Conservation (phyloP, 1,140 invertebrate genomes). For the Microplitis demolitor region DNA sequence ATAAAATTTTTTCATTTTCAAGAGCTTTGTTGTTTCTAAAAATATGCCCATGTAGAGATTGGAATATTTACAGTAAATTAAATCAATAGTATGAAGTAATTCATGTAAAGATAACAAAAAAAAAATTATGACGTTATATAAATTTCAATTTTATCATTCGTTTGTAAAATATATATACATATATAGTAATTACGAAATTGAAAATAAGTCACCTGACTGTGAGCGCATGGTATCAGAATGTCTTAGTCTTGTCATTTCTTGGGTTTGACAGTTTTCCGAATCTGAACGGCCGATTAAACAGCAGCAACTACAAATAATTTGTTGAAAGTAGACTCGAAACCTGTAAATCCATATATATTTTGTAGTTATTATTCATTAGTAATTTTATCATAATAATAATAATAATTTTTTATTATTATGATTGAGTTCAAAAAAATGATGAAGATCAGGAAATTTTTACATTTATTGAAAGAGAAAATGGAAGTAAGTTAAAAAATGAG, state of each 20-base stretch:
- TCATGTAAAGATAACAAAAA: too few species aligned
- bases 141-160: too few species aligned
- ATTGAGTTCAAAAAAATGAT: neutral
- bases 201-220: constrained; percentile 31
- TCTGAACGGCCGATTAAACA: constrained; percentile 32
- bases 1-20: too few species aligned
- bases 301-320: constrained; percentile 61
- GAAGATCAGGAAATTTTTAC: too few species aligned
- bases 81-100: too few species aligned
- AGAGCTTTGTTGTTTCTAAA: too few species aligned
- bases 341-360: constrained; percentile 42
- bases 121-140: too few species aligned
- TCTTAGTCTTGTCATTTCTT: constrained; percentile 35
- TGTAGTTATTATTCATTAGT: neutral
- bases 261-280: constrained; percentile 29
- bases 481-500: neutral
- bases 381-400: too few species aligned
- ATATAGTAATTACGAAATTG: neutral
- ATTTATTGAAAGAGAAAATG: too few species aligned
- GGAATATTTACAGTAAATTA: too few species aligned
- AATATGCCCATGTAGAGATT: too few species aligned
- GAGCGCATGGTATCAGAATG: constrained; percentile 36
- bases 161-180: too few species aligned
- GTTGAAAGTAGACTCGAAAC: constrained; percentile 64
- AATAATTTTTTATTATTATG: neutral